Conservation (phyloP, 2,113 vertebrate genomes). For the Brachypteracias leptosomus region DNA sequence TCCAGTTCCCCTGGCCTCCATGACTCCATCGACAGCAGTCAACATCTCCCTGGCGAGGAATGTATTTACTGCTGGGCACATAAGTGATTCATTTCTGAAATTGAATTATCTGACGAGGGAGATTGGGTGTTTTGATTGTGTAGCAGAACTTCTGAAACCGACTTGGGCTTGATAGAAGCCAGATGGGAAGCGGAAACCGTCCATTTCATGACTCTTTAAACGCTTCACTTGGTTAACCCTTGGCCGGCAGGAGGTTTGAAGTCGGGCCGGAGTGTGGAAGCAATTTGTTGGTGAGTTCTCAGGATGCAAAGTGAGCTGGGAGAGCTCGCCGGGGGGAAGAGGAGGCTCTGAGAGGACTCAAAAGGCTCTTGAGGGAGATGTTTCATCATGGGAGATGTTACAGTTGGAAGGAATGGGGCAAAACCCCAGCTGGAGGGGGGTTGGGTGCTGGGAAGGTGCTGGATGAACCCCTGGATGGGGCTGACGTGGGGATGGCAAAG, state of each 20-base stretch:
- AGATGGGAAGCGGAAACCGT: slow-evolving; percentile 79
- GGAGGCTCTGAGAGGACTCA: background rate
- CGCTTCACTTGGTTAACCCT: slow-evolving; percentile 78
- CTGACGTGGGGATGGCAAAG: rapidly evolving
- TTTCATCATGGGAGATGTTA: background rate
- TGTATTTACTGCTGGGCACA: slow-evolving; percentile 76
- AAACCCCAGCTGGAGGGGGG: background rate
- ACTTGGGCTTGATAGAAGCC: slow-evolving; percentile 77
- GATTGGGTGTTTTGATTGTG: slow-evolving; percentile 78
- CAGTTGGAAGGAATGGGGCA: background rate
- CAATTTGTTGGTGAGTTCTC: slow-evolving; percentile 71
- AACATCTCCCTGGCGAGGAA: slow-evolving; percentile 67
- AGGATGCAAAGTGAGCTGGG: slow-evolving; percentile 39
- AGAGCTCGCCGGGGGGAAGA: background rate
- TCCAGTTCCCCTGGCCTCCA: slow-evolving; percentile 60
- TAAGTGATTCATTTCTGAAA: slow-evolving; percentile 81
- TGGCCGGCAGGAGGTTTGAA: slow-evolving; percentile 56
- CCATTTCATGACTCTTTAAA: slow-evolving; percentile 80
- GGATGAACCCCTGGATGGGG: rapidly evolving
- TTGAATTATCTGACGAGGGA: slow-evolving; percentile 80
- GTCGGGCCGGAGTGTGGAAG: slow-evolving; percentile 61
- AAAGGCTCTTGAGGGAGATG: background rate
- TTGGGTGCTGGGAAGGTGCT: background rate
- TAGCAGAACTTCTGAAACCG: slow-evolving; percentile 71
- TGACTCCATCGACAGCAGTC: slow-evolving; percentile 72